Evolutionary conservation across 2,888 invertebrate genomes (phyloP), one percentile per base, ranked within the genome.

Genomic region (Eurytoma californica): DNA sequence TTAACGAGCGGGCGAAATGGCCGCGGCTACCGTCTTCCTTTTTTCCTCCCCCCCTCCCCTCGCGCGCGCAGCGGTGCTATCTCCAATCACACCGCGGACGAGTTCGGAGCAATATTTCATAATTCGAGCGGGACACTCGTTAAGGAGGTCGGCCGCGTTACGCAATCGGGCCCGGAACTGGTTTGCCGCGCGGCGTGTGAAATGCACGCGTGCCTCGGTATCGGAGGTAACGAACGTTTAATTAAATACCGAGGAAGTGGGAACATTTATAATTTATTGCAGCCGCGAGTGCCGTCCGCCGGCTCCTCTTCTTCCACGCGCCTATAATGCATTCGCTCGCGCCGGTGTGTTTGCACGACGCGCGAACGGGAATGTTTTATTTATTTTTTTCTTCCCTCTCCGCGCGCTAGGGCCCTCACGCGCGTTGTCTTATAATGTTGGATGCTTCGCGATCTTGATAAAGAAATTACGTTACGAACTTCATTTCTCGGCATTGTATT

Each of bases 401-500:
- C 53, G 3, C n/a, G 28, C 47, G 9, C 18, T 67, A 47, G 18
- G n/a, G 49, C 28, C 65, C 57, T 16, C 58, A 53, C 39, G 18
- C 39, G 30, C 68, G 72, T 61, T 72, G 80, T 70, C 66, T 74
- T 70, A 63, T 70, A 77, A 55, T 78, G 49, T 55, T 63, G 74
- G 58, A 72, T 78, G 75, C 57, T 67, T 61, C 63, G 57, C 60
- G 65, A 78, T 80, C 80, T 14, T 57, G 81, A 78, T 78, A 81
- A 72, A 47, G 49, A 60, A 78, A 81, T 76, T 72, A 78, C 78
- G 72, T 30, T 72, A 76, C 78, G 78, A 72, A 81, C 81, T 81
- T 78, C 81, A 81, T 81, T 81, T 75, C 78, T 81, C 51, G 9
- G 77, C 67, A 72, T 74, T 80, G 74, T 77, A 73, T 67, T 80